A percentile compares a stretch with the other conserved stretches of the same genome.
Evolutionary conservation across 2,113 vertebrate species (phyloP).

Genomic region (Tetrax tetrax): DNA sequence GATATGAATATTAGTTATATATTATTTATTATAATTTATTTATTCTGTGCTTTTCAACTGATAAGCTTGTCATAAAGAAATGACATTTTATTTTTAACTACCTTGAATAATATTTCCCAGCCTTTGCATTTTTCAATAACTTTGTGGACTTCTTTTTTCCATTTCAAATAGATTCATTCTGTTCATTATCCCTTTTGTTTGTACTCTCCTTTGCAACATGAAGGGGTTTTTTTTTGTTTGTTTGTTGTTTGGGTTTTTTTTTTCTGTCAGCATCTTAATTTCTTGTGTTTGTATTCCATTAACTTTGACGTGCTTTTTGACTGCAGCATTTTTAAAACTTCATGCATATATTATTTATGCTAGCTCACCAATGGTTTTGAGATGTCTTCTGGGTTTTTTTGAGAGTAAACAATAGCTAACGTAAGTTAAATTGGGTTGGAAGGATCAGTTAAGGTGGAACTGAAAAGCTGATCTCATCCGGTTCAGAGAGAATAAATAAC

Average conservation of each 20-base stretch:
- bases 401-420: constrained; percentile 22
- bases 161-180: background rate
- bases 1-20: background rate
- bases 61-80: background rate
- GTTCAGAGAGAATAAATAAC: background rate
- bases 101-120: background rate
- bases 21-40: background rate
- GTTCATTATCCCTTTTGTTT: background rate
- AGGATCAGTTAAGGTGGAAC: background rate
- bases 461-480: background rate
- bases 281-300: constrained; percentile 34
- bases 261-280: constrained; percentile 1
- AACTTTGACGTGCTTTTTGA: background rate
- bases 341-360: constrained; percentile 33
- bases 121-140: background rate
- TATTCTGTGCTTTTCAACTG: background rate
- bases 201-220: background rate
- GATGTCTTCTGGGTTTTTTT: background rate
- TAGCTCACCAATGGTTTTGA: constrained; percentile 4
- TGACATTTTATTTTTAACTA: background rate
- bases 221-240: background rate
- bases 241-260: background rate
- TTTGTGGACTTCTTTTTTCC: background rate
- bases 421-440: background rate
- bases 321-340: constrained; percentile 5